Evolutionary conservation across 2,113 vertebrate species (phyloP).

Genomic region (Micromys minutus): DNA sequence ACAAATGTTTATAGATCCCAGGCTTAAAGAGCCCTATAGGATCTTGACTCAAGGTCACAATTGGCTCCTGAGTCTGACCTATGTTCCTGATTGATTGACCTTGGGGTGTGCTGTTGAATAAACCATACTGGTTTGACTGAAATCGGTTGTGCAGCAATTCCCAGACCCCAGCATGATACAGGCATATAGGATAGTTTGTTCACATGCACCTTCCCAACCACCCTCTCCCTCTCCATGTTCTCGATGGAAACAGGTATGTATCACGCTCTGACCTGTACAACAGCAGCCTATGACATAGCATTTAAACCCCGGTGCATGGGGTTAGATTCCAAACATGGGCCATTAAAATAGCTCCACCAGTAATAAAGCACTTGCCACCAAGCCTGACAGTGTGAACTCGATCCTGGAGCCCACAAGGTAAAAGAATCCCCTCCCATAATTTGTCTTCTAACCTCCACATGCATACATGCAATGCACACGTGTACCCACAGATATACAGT

Average conservation of each 20-base stretch:
- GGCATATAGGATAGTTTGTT: background rate
- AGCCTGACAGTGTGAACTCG: background rate
- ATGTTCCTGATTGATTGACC: no score
- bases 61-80: no score
- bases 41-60: no score
- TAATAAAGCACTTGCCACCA: no score
- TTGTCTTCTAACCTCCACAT: background rate
- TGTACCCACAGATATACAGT: background rate
- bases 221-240: background rate
- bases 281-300: background rate
- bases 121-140: no score
- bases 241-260: background rate
- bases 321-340: background rate
- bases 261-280: background rate
- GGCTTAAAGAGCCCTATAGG: no score
- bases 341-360: fast-evolving
- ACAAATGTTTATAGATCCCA: no score
- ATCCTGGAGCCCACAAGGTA: background rate
- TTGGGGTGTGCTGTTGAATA: no score
- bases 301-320: background rate
- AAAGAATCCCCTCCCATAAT: background rate
- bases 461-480: background rate
- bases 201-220: background rate
- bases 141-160: no score
- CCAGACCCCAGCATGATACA: no score